Percentiles rank a stretch among this genome's conserved stretches.
Evolutionary conservation across 2,888 invertebrate genomes (phyloP).

Genomic region (Lepidonotus clava): DNA sequence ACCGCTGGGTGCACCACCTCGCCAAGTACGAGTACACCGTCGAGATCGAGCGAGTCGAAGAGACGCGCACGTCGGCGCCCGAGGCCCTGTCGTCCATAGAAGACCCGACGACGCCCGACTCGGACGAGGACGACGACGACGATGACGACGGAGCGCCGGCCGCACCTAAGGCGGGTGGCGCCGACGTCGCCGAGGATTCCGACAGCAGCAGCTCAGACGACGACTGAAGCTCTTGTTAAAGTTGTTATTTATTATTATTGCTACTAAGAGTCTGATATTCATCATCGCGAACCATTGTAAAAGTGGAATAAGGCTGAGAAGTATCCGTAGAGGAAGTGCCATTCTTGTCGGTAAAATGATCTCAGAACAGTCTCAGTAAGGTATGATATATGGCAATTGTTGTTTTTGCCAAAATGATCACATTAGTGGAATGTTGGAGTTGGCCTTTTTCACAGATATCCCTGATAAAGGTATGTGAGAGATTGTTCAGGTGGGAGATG

Average conservation of each 20-base stretch:
- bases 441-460: too few species aligned
- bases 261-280: slow-evolving; percentile 8
- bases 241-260: neutral
- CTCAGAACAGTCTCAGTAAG: too few species aligned
- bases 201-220: slow-evolving; percentile 41
- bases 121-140: neutral
- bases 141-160: neutral
- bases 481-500: too few species aligned
- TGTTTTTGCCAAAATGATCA: too few species aligned
- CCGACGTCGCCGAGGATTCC: neutral
- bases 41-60: slow-evolving; percentile 72
- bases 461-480: too few species aligned
- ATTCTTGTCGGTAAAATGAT: too few species aligned
- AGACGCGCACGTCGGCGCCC: slow-evolving; percentile 23
- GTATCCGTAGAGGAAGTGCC: neutral
- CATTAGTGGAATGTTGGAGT: too few species aligned
- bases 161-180: neutral
- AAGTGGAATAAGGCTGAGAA: slow-evolving; percentile 9
- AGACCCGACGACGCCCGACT: slow-evolving; percentile 36
- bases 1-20: slow-evolving; percentile 98
- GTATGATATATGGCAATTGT: too few species aligned
- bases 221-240: neutral
- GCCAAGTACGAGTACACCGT: slow-evolving; percentile 88
- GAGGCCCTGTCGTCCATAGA: slow-evolving; percentile 31
- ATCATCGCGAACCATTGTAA: slow-evolving; percentile 42